Evolutionary conservation across 2,888 invertebrate species (phyloP), one percentile per base, ranked within the genome.

Genomic region (Nomada flava): DNA sequence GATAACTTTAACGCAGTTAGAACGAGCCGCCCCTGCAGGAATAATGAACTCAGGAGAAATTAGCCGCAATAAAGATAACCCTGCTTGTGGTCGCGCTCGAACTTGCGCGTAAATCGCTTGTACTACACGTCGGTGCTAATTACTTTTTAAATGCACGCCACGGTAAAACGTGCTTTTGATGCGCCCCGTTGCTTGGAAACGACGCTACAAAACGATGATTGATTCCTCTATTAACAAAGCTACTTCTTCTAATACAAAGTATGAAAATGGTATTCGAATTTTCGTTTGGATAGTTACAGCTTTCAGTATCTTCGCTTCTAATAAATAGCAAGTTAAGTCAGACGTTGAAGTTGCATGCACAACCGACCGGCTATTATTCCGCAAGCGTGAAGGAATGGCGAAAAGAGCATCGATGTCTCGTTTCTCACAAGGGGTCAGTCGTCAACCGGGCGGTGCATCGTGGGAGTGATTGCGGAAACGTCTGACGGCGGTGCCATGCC

Each of bases 401-500:
- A 23, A 1, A 36, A 20, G 23, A 63, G 44, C 69, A 70, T 71
- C 70, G 26, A 79, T 50, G 77, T 20, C 18, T 50, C 68, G 79
- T 80, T 88, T 86, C 88, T 88, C 86, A 85, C 83, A 86, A 82
- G 81, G 74, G 20, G 57, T 9, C 74, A 81, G 44, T 68, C 76
- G 79, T 84, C 82, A 36, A 63, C 26, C 29, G 52, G 76, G 23
- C 36, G 82, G 47, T 69, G 86, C 79, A 86, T 88, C 87, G 88
- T 88, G 88, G 88, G 86, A 88, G 84, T 87, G 84, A 86, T 87
- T 80, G 86, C 88, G 88, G 88, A 88, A 88, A 88, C 88, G 87
- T 86, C 87, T 85, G 84, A 79, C 77, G 79, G 77, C 70, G 76
- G 68, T 71, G 73, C 72, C 76, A 44, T 64, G 65, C 73, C 64